Percentiles rank a stretch among this genome's conserved stretches.
These are phyloP conservation scores for Kryphioiulus occultus DNA, from an alignment of 2,888 invertebrate species.

Conservation along the genomic window DNA sequence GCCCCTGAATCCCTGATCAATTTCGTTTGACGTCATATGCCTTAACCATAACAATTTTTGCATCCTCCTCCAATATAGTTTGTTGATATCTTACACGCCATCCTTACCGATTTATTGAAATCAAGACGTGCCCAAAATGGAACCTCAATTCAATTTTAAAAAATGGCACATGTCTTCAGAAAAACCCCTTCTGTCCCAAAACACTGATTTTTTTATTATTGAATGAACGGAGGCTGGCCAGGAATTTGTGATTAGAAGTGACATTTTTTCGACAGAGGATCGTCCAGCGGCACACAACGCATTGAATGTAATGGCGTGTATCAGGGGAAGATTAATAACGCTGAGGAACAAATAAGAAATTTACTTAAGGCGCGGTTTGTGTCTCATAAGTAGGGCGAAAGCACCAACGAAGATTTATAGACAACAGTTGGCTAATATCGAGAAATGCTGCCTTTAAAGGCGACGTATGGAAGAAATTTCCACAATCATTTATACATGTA, in stretches of 20 bases:
- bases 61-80: not conserved
- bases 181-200: not conserved
- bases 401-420: not conserved
- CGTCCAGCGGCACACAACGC: not conserved
- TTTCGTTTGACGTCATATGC: not conserved
- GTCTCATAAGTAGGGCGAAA: not conserved
- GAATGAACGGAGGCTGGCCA: not conserved
- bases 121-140: not conserved
- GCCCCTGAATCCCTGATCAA: no score
- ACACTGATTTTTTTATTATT: not conserved
- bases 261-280: not conserved
- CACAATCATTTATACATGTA: not conserved
- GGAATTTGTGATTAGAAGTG: not conserved
- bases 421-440: conserved; percentile 35
- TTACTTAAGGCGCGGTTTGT: not conserved
- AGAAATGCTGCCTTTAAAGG: not conserved
- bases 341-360: not conserved
- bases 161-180: not conserved
- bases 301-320: not conserved
- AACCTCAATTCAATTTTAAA: not conserved
- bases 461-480: not conserved
- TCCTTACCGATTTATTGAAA: not conserved
- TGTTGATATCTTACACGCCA: not conserved
- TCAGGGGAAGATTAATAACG: not conserved
- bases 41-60: no score